A percentile compares a stretch with the other conserved stretches of the same genome.
phyloP scores from a whole-genome alignment of 2,888 invertebrate species.

The Rhagophthalmus giganteus region DNA sequence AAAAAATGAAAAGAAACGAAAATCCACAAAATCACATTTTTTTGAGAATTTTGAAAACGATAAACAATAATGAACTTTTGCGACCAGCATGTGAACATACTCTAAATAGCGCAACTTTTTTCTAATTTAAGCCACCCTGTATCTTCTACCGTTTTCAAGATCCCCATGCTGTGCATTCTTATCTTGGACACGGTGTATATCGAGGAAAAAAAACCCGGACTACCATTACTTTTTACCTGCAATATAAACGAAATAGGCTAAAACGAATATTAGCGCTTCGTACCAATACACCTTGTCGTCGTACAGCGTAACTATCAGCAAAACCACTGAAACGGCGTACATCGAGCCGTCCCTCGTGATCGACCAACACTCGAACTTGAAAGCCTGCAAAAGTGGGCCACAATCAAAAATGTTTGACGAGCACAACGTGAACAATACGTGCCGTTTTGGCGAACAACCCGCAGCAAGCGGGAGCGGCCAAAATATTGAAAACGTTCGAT shows the following conservation, averaged over 20 bases:
- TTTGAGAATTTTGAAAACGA: too few relatives aligned
- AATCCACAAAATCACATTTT: too few relatives aligned
- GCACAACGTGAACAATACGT: too few relatives aligned
- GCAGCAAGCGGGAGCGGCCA: conserved; percentile 72
- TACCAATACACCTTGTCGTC: conserved; percentile 74
- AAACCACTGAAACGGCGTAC: conserved; percentile 68
- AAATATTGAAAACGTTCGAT: conserved; percentile 72
- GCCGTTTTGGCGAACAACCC: conserved; percentile 63
- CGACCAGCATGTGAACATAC: too few relatives aligned
- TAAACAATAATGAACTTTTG: too few relatives aligned
- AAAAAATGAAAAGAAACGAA: too few relatives aligned
- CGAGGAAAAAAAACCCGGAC: background rate
- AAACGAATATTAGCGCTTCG: conserved; percentile 69
- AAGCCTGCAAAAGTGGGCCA: conserved; percentile 48
- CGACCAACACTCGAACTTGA: conserved; percentile 72
- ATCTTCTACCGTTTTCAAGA: background rate
- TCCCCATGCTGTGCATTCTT: background rate
- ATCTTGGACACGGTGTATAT: background rate
- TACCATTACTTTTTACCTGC: conserved; percentile 58
- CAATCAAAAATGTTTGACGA: background rate
- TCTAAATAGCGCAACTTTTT: background rate
- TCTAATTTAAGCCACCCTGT: background rate
- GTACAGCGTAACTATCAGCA: conserved; percentile 66
- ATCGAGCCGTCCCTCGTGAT: conserved; percentile 70
- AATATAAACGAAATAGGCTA: conserved; percentile 70